Base-by-base conservation (phyloP, 2,113 vertebrate species). In the Myiagra hebetior region DNA sequence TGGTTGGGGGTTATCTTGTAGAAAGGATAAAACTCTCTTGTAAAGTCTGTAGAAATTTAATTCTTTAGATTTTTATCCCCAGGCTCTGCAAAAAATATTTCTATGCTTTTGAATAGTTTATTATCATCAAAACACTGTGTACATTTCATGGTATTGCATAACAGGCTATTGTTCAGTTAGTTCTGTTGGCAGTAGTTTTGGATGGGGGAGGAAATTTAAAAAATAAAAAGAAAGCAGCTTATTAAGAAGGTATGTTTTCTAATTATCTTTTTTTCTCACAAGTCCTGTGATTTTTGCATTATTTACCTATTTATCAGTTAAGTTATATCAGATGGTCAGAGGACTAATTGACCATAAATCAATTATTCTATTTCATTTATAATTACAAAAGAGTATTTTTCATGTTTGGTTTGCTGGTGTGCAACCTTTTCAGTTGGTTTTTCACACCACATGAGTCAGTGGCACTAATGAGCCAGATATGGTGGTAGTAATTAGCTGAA, bases 341-440 rank as follows among this genome's bases (percentile, higher is more conserved):
- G 63, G 53, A 76, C 41, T 86, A 86, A 96, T 96, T 97, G 94
- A 91, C 63, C n/a, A 57, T 91, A 94, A 96, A 97, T 95, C 84
- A 97, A 94, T 84, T 47, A 76, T 97, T 95, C 80, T 67, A 4
- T 89, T 97, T 97, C 23, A 92, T 97, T 96, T 80, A 70, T 75
- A 56, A 85, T 93, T 95, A 83, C 10, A 33, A 91, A 95, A 93
- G 80, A 72, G 47, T 50, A 42, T 80, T 92, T 86, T 93, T 91
- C 60, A n/a, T 37, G 42, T 91, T 75, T 93, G 81, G 74, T 94
- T 93, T 80, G 46, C 76, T 91, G 77, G 59, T 67, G 49, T 83
- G 67, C 60, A 96, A 87, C 20, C 64, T 97, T 97, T 97, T 75
- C 90, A 90, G 76, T 85, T 88, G 33, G 24, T 60, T 92, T 97